Conservation (phyloP, 2,797 vertebrate species). For the Tiaroga cobitis region DNA sequence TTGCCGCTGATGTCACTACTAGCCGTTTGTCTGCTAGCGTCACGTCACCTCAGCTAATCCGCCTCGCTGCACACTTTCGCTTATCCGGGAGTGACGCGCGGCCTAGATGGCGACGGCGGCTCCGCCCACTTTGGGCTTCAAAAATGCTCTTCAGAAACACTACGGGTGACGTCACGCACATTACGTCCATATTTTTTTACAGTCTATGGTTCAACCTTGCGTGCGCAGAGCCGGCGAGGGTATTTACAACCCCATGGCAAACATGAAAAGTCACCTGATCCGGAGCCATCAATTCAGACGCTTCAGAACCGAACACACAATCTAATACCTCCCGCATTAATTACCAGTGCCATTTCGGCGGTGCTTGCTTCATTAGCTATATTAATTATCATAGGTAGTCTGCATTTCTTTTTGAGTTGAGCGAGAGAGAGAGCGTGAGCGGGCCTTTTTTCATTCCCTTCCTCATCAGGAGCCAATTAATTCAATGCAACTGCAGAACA, state of each 20-base stretch:
- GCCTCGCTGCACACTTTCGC: too few relatives aligned
- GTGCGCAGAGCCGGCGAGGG: slow-evolving; percentile 31
- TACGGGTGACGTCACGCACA: too few relatives aligned
- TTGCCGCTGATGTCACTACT: too few relatives aligned
- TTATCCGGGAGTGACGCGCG: too few relatives aligned
- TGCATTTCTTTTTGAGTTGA: slow-evolving; percentile 80
- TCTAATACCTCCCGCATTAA: slow-evolving; percentile 69
- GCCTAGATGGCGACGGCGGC: too few relatives aligned
- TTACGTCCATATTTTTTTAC: too few relatives aligned
- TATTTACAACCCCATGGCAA: slow-evolving; percentile 68
- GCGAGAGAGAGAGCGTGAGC: slow-evolving; percentile 74
- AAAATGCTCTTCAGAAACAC: too few relatives aligned
- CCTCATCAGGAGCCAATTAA: slow-evolving; percentile 84
- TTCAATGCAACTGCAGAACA: slow-evolving; percentile 84
- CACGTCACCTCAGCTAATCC: too few relatives aligned
- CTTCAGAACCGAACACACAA: slow-evolving; percentile 56
- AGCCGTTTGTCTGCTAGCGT: too few relatives aligned
- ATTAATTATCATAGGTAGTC: slow-evolving; percentile 82
- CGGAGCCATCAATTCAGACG: slow-evolving; percentile 57
- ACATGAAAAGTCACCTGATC: slow-evolving; percentile 69
- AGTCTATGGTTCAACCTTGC: slow-evolving; percentile 60
- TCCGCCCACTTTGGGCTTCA: too few relatives aligned
- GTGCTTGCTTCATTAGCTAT: slow-evolving; percentile 78
- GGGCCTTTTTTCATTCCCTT: slow-evolving; percentile 62
- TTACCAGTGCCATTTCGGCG: slow-evolving; percentile 79